phyloP scores from a whole-genome alignment of 92 coral and sea anemone species.

The Meandrina meandrites region DNA sequence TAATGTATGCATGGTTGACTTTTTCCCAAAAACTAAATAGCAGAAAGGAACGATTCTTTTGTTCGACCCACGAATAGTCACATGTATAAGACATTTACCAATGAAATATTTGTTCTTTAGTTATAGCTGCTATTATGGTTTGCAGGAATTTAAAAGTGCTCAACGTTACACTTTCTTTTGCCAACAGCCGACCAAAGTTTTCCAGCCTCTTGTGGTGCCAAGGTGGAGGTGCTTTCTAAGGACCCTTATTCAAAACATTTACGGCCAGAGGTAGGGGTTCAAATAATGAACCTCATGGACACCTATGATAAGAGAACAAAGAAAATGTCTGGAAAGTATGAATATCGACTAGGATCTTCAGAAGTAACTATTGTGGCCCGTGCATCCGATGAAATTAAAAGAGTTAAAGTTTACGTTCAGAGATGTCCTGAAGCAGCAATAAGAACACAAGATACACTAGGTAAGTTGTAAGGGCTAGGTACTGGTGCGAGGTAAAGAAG shows the following conservation, averaged over 20 bases:
- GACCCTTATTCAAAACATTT: not conserved
- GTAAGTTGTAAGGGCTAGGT: constrained; percentile 20
- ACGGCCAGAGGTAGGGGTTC: constrained; percentile 43
- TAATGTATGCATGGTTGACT: not conserved
- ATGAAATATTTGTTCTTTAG: not conserved
- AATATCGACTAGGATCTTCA: constrained; percentile 23
- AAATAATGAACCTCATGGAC: constrained; percentile 52
- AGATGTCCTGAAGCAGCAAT: constrained; percentile 41
- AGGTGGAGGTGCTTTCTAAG: not conserved
- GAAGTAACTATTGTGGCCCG: constrained; percentile 41
- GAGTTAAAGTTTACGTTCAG: constrained; percentile 49
- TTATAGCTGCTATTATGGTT: not conserved
- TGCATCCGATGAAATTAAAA: constrained; percentile 45
- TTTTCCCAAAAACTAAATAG: not conserved
- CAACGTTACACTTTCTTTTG: not conserved
- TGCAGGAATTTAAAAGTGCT: not conserved
- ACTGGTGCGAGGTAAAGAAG: not conserved
- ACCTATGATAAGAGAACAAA: constrained; percentile 49
- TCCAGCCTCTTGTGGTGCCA: constrained; percentile 9
- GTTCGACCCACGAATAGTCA: not conserved
- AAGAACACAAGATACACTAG: constrained; percentile 47
- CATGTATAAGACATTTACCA: not conserved
- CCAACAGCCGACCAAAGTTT: constrained; percentile 13
- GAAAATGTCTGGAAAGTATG: constrained; percentile 41
- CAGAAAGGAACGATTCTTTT: not conserved